Evolutionary conservation across 2,797 vertebrate species (phyloP), one percentile per base, ranked within the genome.

Genomic region (Anabas testudineus): DNA sequence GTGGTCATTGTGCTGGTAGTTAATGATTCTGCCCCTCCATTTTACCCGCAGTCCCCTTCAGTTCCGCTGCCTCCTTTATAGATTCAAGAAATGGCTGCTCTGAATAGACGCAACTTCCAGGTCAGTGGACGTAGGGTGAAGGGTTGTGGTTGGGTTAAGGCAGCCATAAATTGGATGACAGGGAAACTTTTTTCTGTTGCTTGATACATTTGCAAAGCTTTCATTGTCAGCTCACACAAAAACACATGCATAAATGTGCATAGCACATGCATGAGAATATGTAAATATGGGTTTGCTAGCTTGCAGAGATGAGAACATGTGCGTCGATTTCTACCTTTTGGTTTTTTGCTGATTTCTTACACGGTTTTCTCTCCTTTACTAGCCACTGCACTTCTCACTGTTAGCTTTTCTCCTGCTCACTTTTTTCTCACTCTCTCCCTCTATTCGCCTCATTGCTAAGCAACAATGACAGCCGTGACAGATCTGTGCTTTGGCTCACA

Each of bases 61-160:
- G 82, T 90, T 91, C 88, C 68, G 81, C 81, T 74, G 81, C 87
- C 77, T 78, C 73, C 79, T 92, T 92, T 88, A 91, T 90, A 78
- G 88, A 92, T 87, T 86, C 67, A 86, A 89, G 87, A 93, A 93
- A 89, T 82, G 85, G 85, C 69, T 70, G 63, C 80, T 76, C 54
- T 78, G 73, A 91, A 92, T 89, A 86, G 84, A 90, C 67, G 78
- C 89, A 89, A 85, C 90, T 93, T 94, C 90, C 90, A 92, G 92
- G 91, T 93, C 90, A 93, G 37, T 83, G 82, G 85, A 74, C 70
- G 65, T 51, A 70, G 84, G 88, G 83, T 87, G 73, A 85, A 42
- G 77, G 93, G 88, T 91, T 85, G 80, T 18, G n/a, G 39, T 71
- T 76, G 86, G 90, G 89, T 85, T 85, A 58, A 68, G 60, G 52